These are phyloP conservation scores for Tetrao urogallus DNA, from an alignment of 2,113 vertebrate genomes.

Conservation along the genomic window DNA sequence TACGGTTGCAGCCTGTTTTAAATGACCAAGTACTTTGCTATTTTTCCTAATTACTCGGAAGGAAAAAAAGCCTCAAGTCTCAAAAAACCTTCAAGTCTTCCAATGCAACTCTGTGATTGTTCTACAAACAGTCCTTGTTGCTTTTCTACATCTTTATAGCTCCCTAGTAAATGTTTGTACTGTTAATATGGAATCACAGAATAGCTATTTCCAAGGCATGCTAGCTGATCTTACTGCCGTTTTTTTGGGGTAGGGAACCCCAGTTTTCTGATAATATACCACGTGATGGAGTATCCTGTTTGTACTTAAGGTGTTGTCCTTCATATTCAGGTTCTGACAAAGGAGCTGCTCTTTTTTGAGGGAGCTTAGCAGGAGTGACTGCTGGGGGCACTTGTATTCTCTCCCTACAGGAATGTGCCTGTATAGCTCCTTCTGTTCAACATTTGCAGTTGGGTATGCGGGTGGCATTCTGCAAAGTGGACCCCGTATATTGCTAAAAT, in stretches of 20 bases:
- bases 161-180: not conserved
- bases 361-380: not conserved
- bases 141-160: not conserved
- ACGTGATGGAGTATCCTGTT: not conserved
- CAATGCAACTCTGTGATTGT: not conserved
- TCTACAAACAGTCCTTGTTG: not conserved
- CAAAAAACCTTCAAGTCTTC: not conserved
- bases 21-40: not conserved
- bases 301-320: not conserved
- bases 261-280: not conserved
- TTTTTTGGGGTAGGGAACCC: not conserved
- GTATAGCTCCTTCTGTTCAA: not conserved
- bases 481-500: not conserved
- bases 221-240: not conserved
- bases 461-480: not conserved
- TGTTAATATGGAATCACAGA: not conserved
- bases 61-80: not conserved
- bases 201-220: fast-evolving
- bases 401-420: not conserved
- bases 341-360: not conserved
- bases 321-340: not conserved
- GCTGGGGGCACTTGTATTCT: not conserved
- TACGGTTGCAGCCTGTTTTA: not conserved
- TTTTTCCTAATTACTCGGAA: not conserved
- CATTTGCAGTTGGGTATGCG: too few relatives aligned